Conservation (phyloP, 2,888 invertebrate genomes). For the Crocallis elinguaria region DNA sequence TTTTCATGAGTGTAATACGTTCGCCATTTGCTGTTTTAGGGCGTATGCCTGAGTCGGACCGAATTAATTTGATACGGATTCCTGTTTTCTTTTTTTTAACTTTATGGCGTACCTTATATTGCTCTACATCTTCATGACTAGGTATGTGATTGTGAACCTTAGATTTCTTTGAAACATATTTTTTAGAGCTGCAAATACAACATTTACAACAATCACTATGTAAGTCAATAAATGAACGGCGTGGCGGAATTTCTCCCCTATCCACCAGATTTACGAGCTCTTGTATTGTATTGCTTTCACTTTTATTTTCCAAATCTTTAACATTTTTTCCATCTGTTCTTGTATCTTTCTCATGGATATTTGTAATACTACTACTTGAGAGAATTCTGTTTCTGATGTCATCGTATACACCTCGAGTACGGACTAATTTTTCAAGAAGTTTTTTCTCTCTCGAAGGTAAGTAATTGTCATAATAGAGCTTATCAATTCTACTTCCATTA, state of each 20-base stretch:
- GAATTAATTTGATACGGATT: constrained; percentile 39
- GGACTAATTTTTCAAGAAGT: constrained; percentile 54
- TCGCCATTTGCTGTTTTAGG: constrained; percentile 40
- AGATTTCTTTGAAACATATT: constrained; percentile 32
- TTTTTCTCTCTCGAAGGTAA: constrained; percentile 56
- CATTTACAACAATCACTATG: constrained; percentile 53
- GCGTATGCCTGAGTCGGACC: constrained; percentile 55
- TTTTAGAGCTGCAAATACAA: constrained; percentile 43
- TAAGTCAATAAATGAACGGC: constrained; percentile 39
- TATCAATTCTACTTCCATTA: constrained; percentile 46
- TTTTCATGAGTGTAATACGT: constrained; percentile 15
- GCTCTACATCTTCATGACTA: constrained; percentile 30
- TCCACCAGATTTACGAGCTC: constrained; percentile 51
- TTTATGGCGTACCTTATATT: constrained; percentile 29
- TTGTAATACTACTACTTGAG: constrained; percentile 44
- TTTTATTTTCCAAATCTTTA: constrained; percentile 25
- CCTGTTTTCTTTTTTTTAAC: constrained; percentile 33
- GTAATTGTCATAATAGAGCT: constrained; percentile 52
- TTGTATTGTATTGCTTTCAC: constrained; percentile 39
- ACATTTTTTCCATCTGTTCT: constrained; percentile 23
- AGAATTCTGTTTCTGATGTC: constrained; percentile 52
- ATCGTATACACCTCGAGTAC: constrained; percentile 57
- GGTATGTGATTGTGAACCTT: constrained; percentile 35
- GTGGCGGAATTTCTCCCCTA: constrained; percentile 45
- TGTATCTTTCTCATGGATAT: constrained; percentile 29